These are phyloP conservation scores for Antidorcas marsupialis DNA, from an alignment of 2,113 vertebrate species.

Conservation along the genomic window DNA sequence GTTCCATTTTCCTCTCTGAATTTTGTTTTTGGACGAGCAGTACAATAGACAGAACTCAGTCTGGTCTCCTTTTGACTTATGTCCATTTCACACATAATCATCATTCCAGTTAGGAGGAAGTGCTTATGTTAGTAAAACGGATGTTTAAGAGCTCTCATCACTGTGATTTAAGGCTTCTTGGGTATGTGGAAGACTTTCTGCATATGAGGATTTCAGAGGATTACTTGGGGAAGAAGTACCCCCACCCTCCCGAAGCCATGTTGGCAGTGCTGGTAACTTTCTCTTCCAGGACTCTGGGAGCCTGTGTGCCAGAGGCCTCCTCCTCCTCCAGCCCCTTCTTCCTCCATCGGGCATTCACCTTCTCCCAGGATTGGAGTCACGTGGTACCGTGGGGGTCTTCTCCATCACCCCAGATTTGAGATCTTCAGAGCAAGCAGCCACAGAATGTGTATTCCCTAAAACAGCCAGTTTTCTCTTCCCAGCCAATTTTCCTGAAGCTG, in stretches of 20 bases:
- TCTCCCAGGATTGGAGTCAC: not conserved
- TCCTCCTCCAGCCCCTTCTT: not conserved
- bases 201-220: not conserved
- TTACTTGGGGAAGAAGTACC: not conserved
- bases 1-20: not conserved
- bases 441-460: accelerated
- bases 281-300: not conserved
- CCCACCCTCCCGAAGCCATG: not conserved
- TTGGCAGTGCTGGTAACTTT: not conserved
- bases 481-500: not conserved
- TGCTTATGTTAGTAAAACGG: not conserved
- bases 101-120: not conserved
- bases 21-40: not conserved
- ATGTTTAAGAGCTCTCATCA: not conserved
- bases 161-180: not conserved
- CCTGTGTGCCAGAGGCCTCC: not conserved
- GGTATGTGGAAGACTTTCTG: not conserved
- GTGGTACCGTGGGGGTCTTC: not conserved
- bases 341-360: accelerated
- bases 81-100: not conserved
- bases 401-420: not conserved
- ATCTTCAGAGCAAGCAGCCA: not conserved
- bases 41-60: not conserved
- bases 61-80: not conserved
- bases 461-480: not conserved